These are phyloP conservation scores for Raja brachyura DNA, from an alignment of 2,113 vertebrate genomes.

Conservation along the genomic window DNA sequence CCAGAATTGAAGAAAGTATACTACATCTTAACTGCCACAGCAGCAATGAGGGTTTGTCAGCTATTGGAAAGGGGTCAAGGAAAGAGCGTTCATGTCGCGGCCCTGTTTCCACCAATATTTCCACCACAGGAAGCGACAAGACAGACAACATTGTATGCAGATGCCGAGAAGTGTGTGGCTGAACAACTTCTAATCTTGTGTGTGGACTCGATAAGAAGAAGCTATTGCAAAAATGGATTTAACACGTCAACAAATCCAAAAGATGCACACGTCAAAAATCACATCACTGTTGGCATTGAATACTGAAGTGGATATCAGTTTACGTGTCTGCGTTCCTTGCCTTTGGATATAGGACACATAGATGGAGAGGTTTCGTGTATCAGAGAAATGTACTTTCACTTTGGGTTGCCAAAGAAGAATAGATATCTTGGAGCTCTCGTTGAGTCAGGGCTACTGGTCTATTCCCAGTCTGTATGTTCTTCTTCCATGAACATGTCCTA, in stretches of 20 bases:
- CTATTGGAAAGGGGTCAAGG: too few species aligned
- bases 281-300: not conserved
- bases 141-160: too few species aligned
- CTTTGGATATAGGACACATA: not conserved
- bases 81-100: too few species aligned
- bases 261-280: not conserved
- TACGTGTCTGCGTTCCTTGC: not conserved
- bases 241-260: not conserved
- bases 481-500: too few species aligned
- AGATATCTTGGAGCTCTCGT: too few species aligned
- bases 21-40: not conserved
- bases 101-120: too few species aligned
- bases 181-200: too few species aligned
- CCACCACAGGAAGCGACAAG: too few species aligned
- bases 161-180: too few species aligned
- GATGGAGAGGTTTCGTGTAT: not conserved
- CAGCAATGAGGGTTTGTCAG: not conserved
- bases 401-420: not conserved
- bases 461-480: too few species aligned
- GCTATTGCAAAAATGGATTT: not conserved
- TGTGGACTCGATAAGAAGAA: too few species aligned
- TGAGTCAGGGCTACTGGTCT: too few species aligned
- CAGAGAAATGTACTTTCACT: not conserved
- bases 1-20: not conserved
- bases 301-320: not conserved